Evolutionary conservation across 2,113 vertebrate genomes (phyloP).

Genomic region (Oceanites oceanicus): DNA sequence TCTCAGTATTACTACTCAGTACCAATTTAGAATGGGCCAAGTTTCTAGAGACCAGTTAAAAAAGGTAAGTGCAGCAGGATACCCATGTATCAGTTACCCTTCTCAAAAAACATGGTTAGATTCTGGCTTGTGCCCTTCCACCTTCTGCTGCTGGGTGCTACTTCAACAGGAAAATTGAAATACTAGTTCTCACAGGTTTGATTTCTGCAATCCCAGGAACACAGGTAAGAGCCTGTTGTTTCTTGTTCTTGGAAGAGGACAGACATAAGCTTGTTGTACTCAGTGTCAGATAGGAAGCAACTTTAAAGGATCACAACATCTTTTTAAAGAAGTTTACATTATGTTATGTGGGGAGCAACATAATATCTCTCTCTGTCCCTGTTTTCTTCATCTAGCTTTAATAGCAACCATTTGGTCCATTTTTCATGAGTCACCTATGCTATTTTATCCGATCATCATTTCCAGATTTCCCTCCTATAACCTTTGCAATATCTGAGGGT

Average conservation of each 20-base stretch:
- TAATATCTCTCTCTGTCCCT: background rate
- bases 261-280: background rate
- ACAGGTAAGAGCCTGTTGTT: background rate
- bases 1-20: too few relatives aligned
- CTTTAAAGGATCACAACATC: background rate
- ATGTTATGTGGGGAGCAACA: background rate
- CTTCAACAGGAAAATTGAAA: background rate
- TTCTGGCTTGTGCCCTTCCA: background rate
- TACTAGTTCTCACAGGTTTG: background rate
- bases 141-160: background rate
- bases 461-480: background rate
- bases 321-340: background rate
- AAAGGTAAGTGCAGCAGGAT: background rate
- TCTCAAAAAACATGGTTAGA: background rate
- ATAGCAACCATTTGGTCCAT: background rate
- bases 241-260: background rate
- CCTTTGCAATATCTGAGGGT: background rate
- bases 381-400: background rate
- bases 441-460: background rate
- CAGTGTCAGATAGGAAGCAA: background rate
- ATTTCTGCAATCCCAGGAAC: background rate
- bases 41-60: background rate
- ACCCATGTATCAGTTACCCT: background rate
- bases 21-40: background rate
- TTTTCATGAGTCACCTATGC: background rate